Evolutionary conservation across 2,797 vertebrate species (phyloP).

Genomic region (Loris lydekkerianus): DNA sequence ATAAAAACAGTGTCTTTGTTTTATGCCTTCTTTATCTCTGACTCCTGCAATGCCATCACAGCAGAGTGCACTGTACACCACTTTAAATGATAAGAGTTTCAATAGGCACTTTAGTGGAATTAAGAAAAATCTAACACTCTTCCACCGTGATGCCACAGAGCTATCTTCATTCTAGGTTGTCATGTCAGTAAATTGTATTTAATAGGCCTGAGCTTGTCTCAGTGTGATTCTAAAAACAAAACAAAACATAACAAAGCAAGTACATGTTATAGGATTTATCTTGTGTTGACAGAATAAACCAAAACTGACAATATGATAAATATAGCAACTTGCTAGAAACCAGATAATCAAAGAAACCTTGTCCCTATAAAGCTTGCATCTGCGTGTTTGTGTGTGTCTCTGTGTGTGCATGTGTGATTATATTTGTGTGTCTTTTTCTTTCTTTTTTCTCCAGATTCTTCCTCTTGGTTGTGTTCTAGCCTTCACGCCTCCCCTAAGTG

Average conservation of each 20-base stretch:
- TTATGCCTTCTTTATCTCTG: constrained; percentile 77
- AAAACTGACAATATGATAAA: constrained; percentile 87
- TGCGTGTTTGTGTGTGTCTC: neutral
- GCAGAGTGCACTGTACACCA: constrained; percentile 84
- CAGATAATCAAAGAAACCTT: constrained; percentile 82
- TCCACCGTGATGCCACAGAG: constrained; percentile 90
- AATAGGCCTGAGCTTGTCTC: constrained; percentile 89
- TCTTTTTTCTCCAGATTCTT: constrained; percentile 57
- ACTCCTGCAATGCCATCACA: constrained; percentile 84
- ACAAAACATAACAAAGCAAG: constrained; percentile 79
- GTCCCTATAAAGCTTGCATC: constrained; percentile 85
- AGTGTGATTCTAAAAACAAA: constrained; percentile 88
- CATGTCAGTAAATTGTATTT: constrained; percentile 86
- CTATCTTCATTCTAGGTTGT: constrained; percentile 86
- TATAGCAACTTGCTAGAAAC: constrained; percentile 88
- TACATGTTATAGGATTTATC: constrained; percentile 82
- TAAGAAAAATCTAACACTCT: constrained; percentile 91
- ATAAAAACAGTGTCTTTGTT: constrained; percentile 79
- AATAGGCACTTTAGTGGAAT: constrained; percentile 93
- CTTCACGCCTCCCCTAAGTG: constrained; percentile 83
- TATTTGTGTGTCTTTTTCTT: constrained; percentile 65
- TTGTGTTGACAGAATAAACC: constrained; percentile 83
- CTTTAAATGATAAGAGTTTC: constrained; percentile 89
- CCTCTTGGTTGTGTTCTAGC: neutral
- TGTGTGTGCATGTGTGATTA: neutral